Conservation (phyloP, 2,797 vertebrate species). For the Aphelocoma californica region DNA sequence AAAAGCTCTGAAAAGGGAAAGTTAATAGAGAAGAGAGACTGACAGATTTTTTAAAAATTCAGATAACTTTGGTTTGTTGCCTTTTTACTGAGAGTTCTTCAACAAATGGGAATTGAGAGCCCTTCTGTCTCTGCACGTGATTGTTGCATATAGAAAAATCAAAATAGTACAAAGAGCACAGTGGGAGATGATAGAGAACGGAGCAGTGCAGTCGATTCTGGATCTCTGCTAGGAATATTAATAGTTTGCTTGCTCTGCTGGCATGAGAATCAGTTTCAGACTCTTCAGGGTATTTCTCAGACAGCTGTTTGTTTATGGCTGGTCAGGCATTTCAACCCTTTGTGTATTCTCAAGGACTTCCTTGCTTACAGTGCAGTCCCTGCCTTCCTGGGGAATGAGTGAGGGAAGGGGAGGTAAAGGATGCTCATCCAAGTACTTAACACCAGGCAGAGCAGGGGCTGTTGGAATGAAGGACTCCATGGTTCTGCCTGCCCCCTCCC, state of each 20-base stretch:
- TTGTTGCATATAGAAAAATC: background rate
- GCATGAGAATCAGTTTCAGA: background rate
- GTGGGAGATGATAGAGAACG: background rate
- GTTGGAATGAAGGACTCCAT: background rate
- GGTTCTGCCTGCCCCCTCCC: background rate
- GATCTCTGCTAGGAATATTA: background rate
- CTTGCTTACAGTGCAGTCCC: background rate
- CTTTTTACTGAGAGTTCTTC: background rate
- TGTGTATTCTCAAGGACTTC: background rate
- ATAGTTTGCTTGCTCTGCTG: background rate
- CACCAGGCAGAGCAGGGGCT: background rate
- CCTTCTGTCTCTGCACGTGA: background rate
- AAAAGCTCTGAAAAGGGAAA: background rate
- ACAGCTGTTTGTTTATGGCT: background rate
- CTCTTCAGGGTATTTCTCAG: background rate
- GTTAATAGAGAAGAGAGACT: background rate
- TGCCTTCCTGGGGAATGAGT: background rate
- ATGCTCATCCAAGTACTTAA: accelerated
- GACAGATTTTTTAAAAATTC: background rate
- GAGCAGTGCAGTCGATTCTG: background rate
- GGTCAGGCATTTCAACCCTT: background rate
- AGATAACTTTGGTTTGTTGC: background rate
- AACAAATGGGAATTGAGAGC: background rate
- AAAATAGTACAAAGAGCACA: background rate
- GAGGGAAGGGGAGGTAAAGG: background rate